Conservation (phyloP, 92 coral and sea anemone species). For the Ricordea florida region DNA sequence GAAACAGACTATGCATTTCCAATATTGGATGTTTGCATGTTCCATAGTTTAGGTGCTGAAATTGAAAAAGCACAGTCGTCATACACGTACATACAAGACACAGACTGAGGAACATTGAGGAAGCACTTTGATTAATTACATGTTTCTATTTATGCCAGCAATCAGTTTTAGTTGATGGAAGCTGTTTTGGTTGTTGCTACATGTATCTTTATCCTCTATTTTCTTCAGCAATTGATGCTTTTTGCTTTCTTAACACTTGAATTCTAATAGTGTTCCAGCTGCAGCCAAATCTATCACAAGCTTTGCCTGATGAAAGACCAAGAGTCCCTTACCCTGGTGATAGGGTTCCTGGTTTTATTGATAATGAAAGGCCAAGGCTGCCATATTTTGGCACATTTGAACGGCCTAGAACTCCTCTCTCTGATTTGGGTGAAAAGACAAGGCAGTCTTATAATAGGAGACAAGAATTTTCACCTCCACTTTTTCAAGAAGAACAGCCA, state of each 20-base stretch:
- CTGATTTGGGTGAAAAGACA: constrained; percentile 2
- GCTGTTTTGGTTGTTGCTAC: no score
- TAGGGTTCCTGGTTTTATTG: constrained; percentile 1
- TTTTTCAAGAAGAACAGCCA: neutral
- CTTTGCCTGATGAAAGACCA: neutral
- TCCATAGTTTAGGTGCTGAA: no score
- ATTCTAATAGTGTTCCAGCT: neutral
- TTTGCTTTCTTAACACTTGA: neutral
- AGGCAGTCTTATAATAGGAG: neutral
- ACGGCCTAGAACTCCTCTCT: neutral
- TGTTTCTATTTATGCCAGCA: no score
- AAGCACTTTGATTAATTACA: no score
- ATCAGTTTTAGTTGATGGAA: no score
- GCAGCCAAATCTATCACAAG: neutral
- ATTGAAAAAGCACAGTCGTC: no score
- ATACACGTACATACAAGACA: no score
- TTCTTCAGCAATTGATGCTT: no score
- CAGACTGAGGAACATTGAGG: no score
- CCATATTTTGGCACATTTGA: neutral
- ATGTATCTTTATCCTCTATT: no score
- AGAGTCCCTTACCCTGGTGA: constrained; percentile 1
- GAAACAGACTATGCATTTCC: no score
- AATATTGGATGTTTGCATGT: no score
- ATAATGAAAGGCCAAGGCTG: constrained; percentile 4
- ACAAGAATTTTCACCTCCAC: neutral